A percentile compares a stretch with the other conserved stretches of the same genome.
Conservation (phyloP, 1,140 invertebrate genomes). For the Globodera rostochiensis region DNA sequence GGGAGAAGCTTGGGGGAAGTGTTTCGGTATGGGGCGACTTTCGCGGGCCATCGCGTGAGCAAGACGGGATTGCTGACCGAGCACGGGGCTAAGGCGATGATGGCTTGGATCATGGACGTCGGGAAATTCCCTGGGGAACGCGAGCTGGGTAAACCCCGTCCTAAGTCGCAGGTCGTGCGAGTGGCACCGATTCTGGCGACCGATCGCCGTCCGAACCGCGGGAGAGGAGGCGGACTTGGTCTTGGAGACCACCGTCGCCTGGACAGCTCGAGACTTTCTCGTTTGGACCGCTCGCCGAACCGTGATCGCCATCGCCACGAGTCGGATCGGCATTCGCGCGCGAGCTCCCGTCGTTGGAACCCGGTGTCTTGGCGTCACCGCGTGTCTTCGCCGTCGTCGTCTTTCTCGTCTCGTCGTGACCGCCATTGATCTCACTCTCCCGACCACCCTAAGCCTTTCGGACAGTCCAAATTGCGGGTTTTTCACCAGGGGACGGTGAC, state of each 20-base stretch:
- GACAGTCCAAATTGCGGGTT: too few species aligned
- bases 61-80: slow-evolving; percentile 4
- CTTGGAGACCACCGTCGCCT: background rate
- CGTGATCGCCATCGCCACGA: background rate
- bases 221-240: background rate
- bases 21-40: slow-evolving; percentile 5
- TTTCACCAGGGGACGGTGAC: too few species aligned
- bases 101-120: background rate
- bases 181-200: background rate
- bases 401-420: too few species aligned
- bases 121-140: background rate
- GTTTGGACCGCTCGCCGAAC: background rate
- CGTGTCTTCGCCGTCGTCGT: too few species aligned
- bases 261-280: background rate
- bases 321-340: background rate
- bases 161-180: background rate
- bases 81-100: background rate
- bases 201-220: background rate
- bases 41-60: background rate
- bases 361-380: background rate
- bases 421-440: too few species aligned
- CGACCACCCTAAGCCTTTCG: too few species aligned
- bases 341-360: background rate
- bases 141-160: background rate
- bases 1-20: slow-evolving; percentile 1